Base-by-base conservation (phyloP, 2,888 invertebrate species). In the Charanyca ferruginea region DNA sequence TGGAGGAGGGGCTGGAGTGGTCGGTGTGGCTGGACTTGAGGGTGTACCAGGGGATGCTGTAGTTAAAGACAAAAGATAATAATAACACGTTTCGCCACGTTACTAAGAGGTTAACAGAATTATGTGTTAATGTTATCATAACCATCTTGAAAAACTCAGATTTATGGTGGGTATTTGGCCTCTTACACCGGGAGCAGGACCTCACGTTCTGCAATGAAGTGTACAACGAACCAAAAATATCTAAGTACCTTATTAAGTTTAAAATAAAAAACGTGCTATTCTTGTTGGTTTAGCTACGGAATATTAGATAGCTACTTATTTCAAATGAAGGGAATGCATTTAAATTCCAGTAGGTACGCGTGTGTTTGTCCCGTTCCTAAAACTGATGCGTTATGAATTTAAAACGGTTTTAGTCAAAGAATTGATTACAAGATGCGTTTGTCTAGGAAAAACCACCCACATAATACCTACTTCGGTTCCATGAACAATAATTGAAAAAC, bases 281-380 rank as follows among this genome's bases (percentile, higher is more conserved):
- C 28, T 28, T 28, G 7, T 20, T 20, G 11, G 22, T 42, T 64
- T n/a, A 42, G 22, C 38, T 55, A 35, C 20, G 22, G 72, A 76
- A 76, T 76, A 52, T 44, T 32, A 71, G 44, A 66, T 71, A 66
- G 65, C 65, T 54, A 47, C 23, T 60, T 71, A 73, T 42, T 42
- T 53, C n/a, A 38, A 71, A 54, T 61, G 18, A 61, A 71, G 28
- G 52, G 61, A 75, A 73, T 51, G 49, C 51, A 72, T 77, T 77
- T 35, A 61, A 77, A 74, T 77, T 66, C 66, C 47, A n/a, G 47
- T 11, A 49, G n/a, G n/a, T n/a, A 49, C 72, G 55, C n/a, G 20
- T 45, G 58, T 54, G 28, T 49, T 58, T 72, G 66, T 66, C 48
- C 77, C 77, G 77, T 77, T 75, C 72, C 38, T 28, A 72, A 72